Base-by-base conservation (phyloP, 2,888 invertebrate species). In the Ceratothoa steindachneri region DNA sequence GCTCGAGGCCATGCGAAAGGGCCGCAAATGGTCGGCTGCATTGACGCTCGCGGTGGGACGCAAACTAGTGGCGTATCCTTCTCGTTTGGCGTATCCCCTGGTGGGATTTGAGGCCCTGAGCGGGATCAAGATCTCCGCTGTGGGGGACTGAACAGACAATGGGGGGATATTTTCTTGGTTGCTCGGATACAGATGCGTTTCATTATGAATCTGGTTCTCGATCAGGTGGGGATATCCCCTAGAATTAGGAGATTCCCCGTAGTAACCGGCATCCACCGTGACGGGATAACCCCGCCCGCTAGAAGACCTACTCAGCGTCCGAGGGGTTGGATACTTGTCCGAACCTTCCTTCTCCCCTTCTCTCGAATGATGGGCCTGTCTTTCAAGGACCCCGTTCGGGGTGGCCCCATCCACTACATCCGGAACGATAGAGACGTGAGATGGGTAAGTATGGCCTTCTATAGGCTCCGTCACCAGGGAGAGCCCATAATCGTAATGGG, bases 101-200 rank as follows among this genome's bases (percentile, higher is more conserved):
- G 67, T 69, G 31, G 66, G 67, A 15, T 74, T 74, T 7, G 69
- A 27, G 41, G 51, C 51, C n/a, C 71, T 66, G 53, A 70, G 74
- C 22, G 72, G 51, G 60, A 72, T 74, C 27, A 68, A 67, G n/a
- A 69, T 65, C 41, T 79, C 75, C 29, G 75, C 30, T 12, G 70
- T 29, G 28, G 72, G 53, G 12, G 66, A 28, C n/a, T 28, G 41
- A 31, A 65, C 15, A 7, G 72, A 64, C n/a, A 55, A 52, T 2
- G 78, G 75, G 29, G 79, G 79, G 67, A 77, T 76, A 72, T 77
- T 79, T 52, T 79, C 76, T 60, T 79, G 76, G 41, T 79, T 71
- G 22, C 31, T 71, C 19, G 73, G 68, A 74, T 69, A 71, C 24
- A 73, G 73, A 29, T 77, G 60, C 27, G 24, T 22, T 24, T 60